Conservation (phyloP, 2,888 invertebrate species). For the Pheosia tremula region DNA sequence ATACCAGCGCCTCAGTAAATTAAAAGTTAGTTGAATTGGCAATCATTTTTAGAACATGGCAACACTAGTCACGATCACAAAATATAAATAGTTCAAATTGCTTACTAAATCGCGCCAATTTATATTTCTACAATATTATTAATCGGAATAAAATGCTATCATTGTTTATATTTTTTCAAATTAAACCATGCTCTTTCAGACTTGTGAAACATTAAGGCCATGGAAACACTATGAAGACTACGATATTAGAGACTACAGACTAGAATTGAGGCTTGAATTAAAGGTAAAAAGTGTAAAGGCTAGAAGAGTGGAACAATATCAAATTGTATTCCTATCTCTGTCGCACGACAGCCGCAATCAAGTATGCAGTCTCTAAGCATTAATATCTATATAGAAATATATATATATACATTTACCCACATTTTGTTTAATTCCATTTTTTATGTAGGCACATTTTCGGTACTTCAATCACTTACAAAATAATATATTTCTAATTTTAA, state of each 20-base stretch:
- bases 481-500: conserved; percentile 2
- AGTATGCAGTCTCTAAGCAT: conserved; percentile 10
- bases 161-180: background rate
- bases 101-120: too few relatives aligned
- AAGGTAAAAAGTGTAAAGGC: too few relatives aligned
- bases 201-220: conserved; percentile 9
- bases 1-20: too few relatives aligned
- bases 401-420: conserved; percentile 32
- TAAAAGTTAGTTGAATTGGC: too few relatives aligned
- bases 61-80: too few relatives aligned
- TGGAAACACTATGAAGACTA: conserved; percentile 4
- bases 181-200: conserved; percentile 5
- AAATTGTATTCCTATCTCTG: background rate
- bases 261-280: background rate
- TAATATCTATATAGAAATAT: conserved; percentile 24
- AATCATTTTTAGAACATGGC: too few relatives aligned
- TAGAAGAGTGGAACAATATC: too few relatives aligned
- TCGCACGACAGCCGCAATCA: background rate
- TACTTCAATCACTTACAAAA: conserved; percentile 25
- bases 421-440: conserved; percentile 24
- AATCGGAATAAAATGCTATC: background rate
- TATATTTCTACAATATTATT: too few relatives aligned
- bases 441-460: conserved; percentile 42
- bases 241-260: conserved; percentile 2
- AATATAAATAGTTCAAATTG: too few relatives aligned